These are phyloP conservation scores for Anolis sagrei DNA, from an alignment of 2,113 vertebrate genomes.

Conservation along the genomic window DNA sequence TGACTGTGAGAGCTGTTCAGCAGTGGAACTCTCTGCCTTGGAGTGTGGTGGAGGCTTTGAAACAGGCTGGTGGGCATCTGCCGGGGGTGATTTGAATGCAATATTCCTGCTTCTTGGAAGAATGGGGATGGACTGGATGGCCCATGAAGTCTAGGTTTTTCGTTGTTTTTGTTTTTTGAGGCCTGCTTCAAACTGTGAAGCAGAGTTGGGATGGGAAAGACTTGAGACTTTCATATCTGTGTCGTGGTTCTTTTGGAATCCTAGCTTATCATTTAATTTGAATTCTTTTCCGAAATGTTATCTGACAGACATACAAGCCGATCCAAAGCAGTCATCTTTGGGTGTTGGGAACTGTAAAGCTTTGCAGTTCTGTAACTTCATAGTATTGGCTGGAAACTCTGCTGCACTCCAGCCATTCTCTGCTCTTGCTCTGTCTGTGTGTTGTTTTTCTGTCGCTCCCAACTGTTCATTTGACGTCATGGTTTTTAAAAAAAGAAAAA, in stretches of 20 bases:
- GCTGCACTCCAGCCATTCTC: not conserved
- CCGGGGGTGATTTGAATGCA: too few relatives aligned
- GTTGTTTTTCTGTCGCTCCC: constrained; percentile 16
- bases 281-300: not conserved
- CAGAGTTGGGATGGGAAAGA: not conserved
- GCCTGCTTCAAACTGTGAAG: not conserved
- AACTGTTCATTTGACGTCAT: constrained; percentile 26
- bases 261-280: not conserved
- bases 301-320: not conserved
- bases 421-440: not conserved
- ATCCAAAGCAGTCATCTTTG: not conserved
- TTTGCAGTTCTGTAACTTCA: not conserved
- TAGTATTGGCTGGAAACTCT: not conserved
- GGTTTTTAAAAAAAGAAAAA: not conserved
- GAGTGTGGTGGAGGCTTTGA: too few relatives aligned
- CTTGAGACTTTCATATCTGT: not conserved
- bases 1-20: too few relatives aligned
- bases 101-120: too few relatives aligned
- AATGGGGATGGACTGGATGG: too few relatives aligned
- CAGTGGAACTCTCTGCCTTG: too few relatives aligned
- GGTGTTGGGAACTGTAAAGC: not conserved
- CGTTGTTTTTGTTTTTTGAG: not conserved
- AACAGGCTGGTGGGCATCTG: too few relatives aligned
- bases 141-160: too few relatives aligned
- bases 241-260: too few relatives aligned